phyloP scores from a whole-genome alignment of 2,888 invertebrate species.

The Tiphia femorata region DNA sequence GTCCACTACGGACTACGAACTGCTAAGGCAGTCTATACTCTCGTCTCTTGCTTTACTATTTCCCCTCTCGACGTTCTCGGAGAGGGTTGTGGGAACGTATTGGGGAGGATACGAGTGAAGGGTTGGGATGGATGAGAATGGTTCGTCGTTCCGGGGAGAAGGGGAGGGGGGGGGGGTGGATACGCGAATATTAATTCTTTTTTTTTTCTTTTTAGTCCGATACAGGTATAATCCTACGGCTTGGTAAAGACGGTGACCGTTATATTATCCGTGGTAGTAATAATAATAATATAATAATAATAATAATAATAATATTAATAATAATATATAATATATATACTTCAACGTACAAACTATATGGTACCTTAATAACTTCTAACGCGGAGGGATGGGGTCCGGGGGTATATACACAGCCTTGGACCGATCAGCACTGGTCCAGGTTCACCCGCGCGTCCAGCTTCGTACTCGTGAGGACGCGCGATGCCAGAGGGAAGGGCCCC shows the following conservation, averaged over 20 bases:
- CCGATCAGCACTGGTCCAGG: slow-evolving; percentile 23
- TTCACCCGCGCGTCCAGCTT: background rate
- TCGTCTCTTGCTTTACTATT: background rate
- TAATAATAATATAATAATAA: slow-evolving; percentile 25
- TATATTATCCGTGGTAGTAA: slow-evolving; percentile 38
- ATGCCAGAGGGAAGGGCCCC: background rate
- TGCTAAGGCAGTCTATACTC: background rate
- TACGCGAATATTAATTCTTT: slow-evolving; percentile 30
- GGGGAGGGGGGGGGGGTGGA: slow-evolving; percentile 14
- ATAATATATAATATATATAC: slow-evolving; percentile 23
- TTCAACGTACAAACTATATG: slow-evolving; percentile 47
- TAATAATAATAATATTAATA: slow-evolving; percentile 18
- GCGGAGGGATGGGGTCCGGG: slow-evolving; percentile 15
- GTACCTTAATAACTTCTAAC: slow-evolving; percentile 42
- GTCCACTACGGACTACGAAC: background rate
- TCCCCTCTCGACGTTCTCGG: background rate
- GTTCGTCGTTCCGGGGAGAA: background rate
- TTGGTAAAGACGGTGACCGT: slow-evolving; percentile 42
- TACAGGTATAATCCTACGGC: slow-evolving; percentile 37
- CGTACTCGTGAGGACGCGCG: background rate
- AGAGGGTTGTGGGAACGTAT: background rate
- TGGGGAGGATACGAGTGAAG: background rate
- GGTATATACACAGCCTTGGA: slow-evolving; percentile 44
- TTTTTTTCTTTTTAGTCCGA: slow-evolving; percentile 30
- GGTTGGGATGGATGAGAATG: background rate